These are phyloP conservation scores for Periphyllus acericola DNA, from an alignment of 2,888 invertebrate species.

Conservation along the genomic window DNA sequence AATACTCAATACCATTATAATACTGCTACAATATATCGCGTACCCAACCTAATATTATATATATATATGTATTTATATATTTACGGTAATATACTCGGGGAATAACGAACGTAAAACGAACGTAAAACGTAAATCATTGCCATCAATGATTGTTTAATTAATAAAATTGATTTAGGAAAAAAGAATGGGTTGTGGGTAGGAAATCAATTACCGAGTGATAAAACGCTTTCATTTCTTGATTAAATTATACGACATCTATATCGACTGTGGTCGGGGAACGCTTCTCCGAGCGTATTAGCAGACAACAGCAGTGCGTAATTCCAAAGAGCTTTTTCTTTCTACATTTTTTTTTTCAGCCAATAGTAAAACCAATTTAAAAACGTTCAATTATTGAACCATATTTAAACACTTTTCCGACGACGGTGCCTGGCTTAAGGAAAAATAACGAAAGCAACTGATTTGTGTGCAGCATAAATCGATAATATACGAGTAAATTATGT, in stretches of 20 bases:
- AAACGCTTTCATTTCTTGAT: not conserved
- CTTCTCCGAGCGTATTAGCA: not conserved
- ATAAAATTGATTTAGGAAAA: not conserved
- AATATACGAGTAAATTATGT: not conserved
- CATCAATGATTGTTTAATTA: not conserved
- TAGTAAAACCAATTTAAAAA: not conserved
- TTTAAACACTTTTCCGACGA: not conserved
- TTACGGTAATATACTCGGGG: too few relatives aligned
- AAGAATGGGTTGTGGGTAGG: not conserved
- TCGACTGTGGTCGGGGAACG: not conserved
- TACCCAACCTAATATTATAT: too few relatives aligned
- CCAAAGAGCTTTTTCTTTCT: not conserved
- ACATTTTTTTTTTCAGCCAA: not conserved
- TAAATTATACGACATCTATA: not conserved
- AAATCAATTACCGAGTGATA: not conserved
- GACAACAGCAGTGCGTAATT: not conserved
- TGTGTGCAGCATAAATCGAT: not conserved
- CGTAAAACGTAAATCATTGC: too few relatives aligned
- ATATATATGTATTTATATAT: too few relatives aligned
- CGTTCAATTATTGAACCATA: not conserved
- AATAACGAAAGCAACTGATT: not conserved
- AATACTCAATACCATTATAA: too few relatives aligned
- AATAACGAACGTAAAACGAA: not conserved
- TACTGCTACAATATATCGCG: too few relatives aligned
- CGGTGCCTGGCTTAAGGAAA: not conserved